phyloP scores from a whole-genome alignment of 2,113 vertebrate genomes.

The Callionymus lyra region DNA sequence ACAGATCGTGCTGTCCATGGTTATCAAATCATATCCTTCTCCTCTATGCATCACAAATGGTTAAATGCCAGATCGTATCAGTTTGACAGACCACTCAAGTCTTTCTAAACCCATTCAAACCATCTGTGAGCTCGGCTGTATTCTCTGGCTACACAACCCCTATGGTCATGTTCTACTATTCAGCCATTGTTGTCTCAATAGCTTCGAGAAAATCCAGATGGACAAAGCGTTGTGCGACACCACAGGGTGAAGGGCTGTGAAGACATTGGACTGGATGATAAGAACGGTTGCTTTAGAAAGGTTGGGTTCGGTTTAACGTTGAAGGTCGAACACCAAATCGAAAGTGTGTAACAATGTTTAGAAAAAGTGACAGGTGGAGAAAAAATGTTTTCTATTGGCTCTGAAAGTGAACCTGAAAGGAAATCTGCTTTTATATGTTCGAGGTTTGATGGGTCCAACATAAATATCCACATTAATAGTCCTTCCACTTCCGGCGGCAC shows the following conservation, averaged over 20 bases:
- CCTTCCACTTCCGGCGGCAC: too few species aligned
- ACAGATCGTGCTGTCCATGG: constrained; percentile 37
- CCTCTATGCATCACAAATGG: constrained; percentile 37
- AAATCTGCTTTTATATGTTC: too few species aligned
- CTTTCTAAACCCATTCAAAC: constrained; percentile 43
- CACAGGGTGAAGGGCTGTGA: constrained; percentile 26
- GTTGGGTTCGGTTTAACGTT: constrained; percentile 47
- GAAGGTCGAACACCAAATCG: constrained; percentile 39
- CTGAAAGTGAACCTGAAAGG: too few species aligned
- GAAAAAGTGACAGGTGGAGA: too few species aligned
- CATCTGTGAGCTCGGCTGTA: constrained; percentile 18
- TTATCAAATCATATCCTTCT: constrained; percentile 38
- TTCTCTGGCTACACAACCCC: constrained; percentile 6
- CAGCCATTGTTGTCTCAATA: constrained; percentile 39
- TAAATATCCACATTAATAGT: too few species aligned
- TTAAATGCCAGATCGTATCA: constrained; percentile 44
- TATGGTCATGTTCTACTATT: constrained; percentile 27
- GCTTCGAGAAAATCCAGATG: constrained; percentile 33
- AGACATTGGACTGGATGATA: constrained; percentile 28
- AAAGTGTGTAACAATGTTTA: too few species aligned
- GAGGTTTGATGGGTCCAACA: too few species aligned
- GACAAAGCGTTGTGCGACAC: constrained; percentile 31
- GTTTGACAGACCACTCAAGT: constrained; percentile 42
- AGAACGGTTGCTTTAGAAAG: constrained; percentile 39
- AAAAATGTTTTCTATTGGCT: too few species aligned